Conservation (phyloP, 2,113 vertebrate genomes). For the Bagarius yarrelli region DNA sequence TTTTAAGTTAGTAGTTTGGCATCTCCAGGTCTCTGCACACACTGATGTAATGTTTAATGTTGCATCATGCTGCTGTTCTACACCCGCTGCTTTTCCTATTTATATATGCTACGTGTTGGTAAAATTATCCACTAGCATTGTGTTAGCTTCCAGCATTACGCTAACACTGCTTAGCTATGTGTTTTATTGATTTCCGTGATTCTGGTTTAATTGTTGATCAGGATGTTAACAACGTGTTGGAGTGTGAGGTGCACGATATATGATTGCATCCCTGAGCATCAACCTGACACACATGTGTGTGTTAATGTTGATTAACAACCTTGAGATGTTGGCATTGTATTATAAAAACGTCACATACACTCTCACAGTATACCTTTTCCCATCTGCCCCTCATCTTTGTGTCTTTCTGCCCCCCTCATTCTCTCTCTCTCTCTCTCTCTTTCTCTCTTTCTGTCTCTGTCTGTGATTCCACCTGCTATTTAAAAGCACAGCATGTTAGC, state of each 20-base stretch:
- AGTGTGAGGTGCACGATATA: not conserved
- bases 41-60: not conserved
- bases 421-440: not conserved
- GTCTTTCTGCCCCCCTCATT: not conserved
- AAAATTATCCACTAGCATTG: not conserved
- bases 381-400: not conserved
- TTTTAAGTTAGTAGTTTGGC: too few species aligned
- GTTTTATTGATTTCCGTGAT: not conserved
- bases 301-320: slow-evolving; percentile 33
- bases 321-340: slow-evolving; percentile 1
- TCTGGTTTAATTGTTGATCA: not conserved
- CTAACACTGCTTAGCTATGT: too few species aligned
- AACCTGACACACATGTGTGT: not conserved
- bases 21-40: too few species aligned
- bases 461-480: slow-evolving; percentile 23
- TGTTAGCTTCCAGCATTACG: not conserved
- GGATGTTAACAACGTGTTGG: not conserved
- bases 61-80: not conserved
- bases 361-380: not conserved
- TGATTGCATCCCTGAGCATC: not conserved
- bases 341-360: slow-evolving; percentile 16
- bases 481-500: slow-evolving; percentile 20
- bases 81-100: not conserved
- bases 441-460: slow-evolving; percentile 5
- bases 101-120: not conserved